A percentile compares a stretch with the other conserved stretches of the same genome.
Evolutionary conservation across 2,797 vertebrate genomes (phyloP).

Genomic region (Cetoscarus ocellatus): DNA sequence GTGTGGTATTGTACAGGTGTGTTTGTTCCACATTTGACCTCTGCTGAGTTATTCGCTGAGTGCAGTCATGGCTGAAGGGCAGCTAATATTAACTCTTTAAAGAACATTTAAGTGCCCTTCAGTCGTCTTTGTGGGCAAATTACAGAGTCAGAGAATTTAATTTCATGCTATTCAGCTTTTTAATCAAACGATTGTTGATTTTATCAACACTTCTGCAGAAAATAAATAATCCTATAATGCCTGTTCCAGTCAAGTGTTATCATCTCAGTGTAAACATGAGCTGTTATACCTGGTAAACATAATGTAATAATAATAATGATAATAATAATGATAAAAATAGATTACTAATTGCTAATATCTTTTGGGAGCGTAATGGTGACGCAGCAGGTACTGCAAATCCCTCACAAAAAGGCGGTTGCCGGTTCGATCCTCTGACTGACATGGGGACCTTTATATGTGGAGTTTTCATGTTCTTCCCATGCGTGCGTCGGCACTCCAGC

Average conservation of each 20-base stretch:
- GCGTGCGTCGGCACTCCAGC: no score
- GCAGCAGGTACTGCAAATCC: no score
- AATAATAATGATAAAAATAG: no score
- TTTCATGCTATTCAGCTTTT: conserved; percentile 4
- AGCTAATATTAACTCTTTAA: conserved; percentile 69
- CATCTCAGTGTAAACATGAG: neutral
- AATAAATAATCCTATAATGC: neutral
- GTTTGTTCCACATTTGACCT: conserved; percentile 44
- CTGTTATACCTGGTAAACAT: neutral
- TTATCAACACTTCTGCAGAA: neutral
- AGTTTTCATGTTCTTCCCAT: no score
- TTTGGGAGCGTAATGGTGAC: no score
- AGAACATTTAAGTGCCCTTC: conserved; percentile 51
- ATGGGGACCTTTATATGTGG: no score
- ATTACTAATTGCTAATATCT: no score
- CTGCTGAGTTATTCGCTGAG: conserved; percentile 44
- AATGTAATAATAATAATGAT: no score
- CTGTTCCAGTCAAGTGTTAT: neutral
- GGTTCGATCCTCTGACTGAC: no score
- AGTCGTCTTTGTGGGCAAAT: conserved; percentile 3
- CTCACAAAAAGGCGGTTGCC: no score
- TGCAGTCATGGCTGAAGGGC: conserved; percentile 59
- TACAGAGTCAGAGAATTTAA: neutral
- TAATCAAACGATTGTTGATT: conserved; percentile 1
- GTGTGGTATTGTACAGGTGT: neutral